phyloP scores from a whole-genome alignment of 2,113 vertebrate species.

The Burhinus bistriatus region DNA sequence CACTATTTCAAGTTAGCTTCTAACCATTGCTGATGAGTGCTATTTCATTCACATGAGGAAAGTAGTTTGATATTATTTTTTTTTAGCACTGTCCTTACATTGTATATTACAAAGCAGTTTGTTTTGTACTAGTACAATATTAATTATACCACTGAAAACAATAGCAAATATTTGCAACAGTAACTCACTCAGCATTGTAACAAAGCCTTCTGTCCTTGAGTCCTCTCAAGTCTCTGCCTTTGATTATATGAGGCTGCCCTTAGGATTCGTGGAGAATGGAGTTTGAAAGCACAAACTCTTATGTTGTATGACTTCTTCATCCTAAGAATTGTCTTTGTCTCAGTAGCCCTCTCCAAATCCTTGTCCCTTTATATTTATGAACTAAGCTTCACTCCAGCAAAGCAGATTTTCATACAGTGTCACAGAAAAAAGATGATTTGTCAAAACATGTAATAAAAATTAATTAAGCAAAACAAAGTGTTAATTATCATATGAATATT shows the following conservation, averaged over 20 bases:
- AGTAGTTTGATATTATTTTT: background rate
- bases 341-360: background rate
- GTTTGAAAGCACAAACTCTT: background rate
- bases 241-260: background rate
- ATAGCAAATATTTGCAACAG: background rate
- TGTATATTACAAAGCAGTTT: background rate
- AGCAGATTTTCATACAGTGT: background rate
- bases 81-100: background rate
- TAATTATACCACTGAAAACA: background rate
- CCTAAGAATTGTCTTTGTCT: background rate
- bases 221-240: background rate
- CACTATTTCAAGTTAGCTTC: background rate
- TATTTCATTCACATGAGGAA: background rate
- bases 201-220: background rate
- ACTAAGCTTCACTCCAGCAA: background rate
- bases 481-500: background rate
- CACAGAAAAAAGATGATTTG: background rate
- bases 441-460: background rate
- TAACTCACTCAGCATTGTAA: background rate
- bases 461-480: background rate
- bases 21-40: background rate
- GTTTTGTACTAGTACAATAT: background rate
- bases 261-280: background rate
- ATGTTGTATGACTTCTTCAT: background rate
- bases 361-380: background rate